phyloP scores from a whole-genome alignment of 2,888 invertebrate genomes.

The Agrilus mali region DNA sequence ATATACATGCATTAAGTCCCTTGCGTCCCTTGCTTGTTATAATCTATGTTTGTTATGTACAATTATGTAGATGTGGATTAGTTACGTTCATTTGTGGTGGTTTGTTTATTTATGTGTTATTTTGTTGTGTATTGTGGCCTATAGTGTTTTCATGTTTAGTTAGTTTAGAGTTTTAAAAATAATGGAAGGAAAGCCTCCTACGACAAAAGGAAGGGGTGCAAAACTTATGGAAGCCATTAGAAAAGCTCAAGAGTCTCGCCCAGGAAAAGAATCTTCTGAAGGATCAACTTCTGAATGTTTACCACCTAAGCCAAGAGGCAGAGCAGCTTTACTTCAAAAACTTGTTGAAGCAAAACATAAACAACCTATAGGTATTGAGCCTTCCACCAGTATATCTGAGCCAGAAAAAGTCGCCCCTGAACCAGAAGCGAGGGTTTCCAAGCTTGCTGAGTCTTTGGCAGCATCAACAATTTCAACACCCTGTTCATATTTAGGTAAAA shows the following conservation, averaged over 20 bases:
- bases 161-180: too few species aligned
- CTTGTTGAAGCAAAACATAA: conserved; percentile 6
- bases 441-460: conserved; percentile 4
- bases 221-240: conserved; percentile 18
- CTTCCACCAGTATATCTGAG: background rate
- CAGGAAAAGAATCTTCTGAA: conserved; percentile 5
- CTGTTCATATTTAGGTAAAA: conserved; percentile 5
- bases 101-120: too few species aligned
- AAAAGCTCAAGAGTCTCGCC: conserved; percentile 11
- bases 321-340: conserved; percentile 24
- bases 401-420: too few species aligned
- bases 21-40: too few species aligned
- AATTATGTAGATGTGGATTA: too few species aligned
- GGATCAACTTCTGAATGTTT: conserved; percentile 5
- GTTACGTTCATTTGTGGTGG: too few species aligned
- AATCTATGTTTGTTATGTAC: too few species aligned
- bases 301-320: conserved; percentile 25
- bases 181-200: conserved; percentile 5
- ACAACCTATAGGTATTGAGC: background rate
- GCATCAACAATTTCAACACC: conserved; percentile 2
- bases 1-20: too few species aligned
- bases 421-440: background rate
- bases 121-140: too few species aligned
- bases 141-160: too few species aligned
- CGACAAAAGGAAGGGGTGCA: conserved; percentile 20